Evolutionary conservation across 2,888 invertebrate species (phyloP), one percentile per base, ranked within the genome.

Genomic region (Gibbula magus): DNA sequence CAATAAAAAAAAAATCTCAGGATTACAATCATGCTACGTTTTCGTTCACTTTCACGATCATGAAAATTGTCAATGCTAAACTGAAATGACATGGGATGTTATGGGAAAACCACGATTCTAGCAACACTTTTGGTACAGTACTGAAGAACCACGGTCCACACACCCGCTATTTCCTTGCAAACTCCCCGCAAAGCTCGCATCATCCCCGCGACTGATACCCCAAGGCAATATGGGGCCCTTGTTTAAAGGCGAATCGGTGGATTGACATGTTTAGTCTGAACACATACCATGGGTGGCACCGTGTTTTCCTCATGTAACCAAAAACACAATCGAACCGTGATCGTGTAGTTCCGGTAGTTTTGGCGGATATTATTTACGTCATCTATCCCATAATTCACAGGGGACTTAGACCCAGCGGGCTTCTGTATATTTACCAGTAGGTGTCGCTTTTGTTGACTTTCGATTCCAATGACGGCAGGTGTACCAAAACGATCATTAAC

Each of bases 401-500:
- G 39, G n/a, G 70, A 70, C 39, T 32, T 70, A 35, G 35, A 32
- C 70, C 70, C 70, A 70, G 70, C 70, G 70, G 70, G 70, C 70
- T 32, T 70, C 70, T 70, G 70, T 70, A 70, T 70, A 70, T 70
- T 70, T 70, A 70, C 35, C 70, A 39, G 35, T 32, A 70, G 70
- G 70, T 70, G 70, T 70, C 70, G 70, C 70, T 39, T 70, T 70
- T 70, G 70, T 70, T 70, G 70, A 70, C 35, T 32, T 70, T 35
- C 25, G 70, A 70, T 70, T 70, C 35, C 35, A 35, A 39, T 16
- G 35, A 35, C 70, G 70, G 70, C 70, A 70, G 70, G 70, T 70
- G 70, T 70, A 70, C n/a, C 39, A n/a, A 70, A 70, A 70, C 25
- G 35, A n/a, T 16, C 70, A 70, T 70, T 70, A 70, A 35, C 20